Evolutionary conservation across 1,140 invertebrate species (phyloP).

Genomic region (Pogonomyrmex californicus): DNA sequence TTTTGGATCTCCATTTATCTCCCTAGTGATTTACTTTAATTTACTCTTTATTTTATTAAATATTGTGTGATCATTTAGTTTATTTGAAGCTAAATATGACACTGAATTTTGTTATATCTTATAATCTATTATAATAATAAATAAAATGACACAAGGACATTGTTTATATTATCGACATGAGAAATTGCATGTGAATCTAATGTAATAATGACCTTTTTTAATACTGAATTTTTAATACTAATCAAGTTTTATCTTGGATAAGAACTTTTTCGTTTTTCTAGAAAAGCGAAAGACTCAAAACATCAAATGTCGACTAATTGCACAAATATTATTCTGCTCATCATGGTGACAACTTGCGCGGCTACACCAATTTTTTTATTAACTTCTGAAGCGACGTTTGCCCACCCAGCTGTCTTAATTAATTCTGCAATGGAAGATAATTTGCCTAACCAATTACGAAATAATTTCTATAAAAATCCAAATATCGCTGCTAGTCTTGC

Average conservation of each 20-base stretch:
- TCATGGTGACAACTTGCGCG: slow-evolving; percentile 64
- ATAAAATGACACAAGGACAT: no score
- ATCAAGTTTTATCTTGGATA: neutral
- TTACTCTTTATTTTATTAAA: no score
- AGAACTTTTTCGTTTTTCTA: neutral
- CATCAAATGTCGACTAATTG: neutral
- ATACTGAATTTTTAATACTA: neutral
- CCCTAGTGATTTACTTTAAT: no score
- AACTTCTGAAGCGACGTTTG: slow-evolving; percentile 71
- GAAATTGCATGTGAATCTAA: neutral
- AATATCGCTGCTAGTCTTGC: slow-evolving; percentile 90
- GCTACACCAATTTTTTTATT: slow-evolving; percentile 79
- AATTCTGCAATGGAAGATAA: slow-evolving; percentile 88
- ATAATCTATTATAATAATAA: no score
- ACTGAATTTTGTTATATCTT: no score
- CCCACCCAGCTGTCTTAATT: slow-evolving; percentile 88
- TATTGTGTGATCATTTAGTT: no score
- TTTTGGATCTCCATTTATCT: no score
- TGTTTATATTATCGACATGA: no score
- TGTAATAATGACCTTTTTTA: neutral
- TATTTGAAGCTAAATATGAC: no score
- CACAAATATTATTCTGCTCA: slow-evolving; percentile 49
- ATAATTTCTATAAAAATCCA: slow-evolving; percentile 93
- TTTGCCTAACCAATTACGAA: slow-evolving; percentile 89
- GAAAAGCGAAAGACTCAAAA: neutral